phyloP scores from a whole-genome alignment of 2,888 invertebrate species.

The Charanyca ferruginea region DNA sequence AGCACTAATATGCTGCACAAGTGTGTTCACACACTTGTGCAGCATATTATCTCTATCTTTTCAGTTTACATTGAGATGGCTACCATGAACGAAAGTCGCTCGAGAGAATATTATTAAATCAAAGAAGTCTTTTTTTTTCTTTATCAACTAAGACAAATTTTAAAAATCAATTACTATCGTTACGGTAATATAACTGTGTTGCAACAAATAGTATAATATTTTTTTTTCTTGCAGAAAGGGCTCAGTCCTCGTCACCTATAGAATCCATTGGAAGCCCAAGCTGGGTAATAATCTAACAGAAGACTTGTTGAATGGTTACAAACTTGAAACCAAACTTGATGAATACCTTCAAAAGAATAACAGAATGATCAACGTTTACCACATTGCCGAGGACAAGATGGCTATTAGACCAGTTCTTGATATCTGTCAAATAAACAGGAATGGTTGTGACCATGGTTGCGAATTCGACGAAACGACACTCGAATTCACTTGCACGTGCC shows the following conservation, averaged over 20 bases:
- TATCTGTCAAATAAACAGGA: constrained; percentile 92
- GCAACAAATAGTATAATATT: neutral
- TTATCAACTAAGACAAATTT: neutral
- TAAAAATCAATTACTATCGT: neutral
- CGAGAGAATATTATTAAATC: too few relatives aligned
- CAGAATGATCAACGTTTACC: constrained; percentile 90
- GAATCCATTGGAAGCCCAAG: constrained; percentile 92
- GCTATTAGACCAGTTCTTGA: constrained; percentile 89
- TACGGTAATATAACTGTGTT: too few relatives aligned
- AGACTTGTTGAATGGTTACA: constrained; percentile 88
- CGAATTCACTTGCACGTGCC: constrained; percentile 93
- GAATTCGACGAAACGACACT: constrained; percentile 92
- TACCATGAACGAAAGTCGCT: too few relatives aligned
- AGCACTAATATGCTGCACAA: too few relatives aligned
- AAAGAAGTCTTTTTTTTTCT: too few relatives aligned
- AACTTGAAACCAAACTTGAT: constrained; percentile 86
- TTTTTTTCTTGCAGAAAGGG: constrained; percentile 90
- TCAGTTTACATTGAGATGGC: too few relatives aligned
- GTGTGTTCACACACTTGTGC: too few relatives aligned
- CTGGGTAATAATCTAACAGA: constrained; percentile 81
- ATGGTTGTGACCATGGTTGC: constrained; percentile 93
- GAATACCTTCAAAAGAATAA: constrained; percentile 87
- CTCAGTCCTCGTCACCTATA: constrained; percentile 92
- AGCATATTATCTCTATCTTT: too few relatives aligned
- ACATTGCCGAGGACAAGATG: constrained; percentile 86